phyloP scores from a whole-genome alignment of 2,113 vertebrate species.

The Saguinus midas region DNA sequence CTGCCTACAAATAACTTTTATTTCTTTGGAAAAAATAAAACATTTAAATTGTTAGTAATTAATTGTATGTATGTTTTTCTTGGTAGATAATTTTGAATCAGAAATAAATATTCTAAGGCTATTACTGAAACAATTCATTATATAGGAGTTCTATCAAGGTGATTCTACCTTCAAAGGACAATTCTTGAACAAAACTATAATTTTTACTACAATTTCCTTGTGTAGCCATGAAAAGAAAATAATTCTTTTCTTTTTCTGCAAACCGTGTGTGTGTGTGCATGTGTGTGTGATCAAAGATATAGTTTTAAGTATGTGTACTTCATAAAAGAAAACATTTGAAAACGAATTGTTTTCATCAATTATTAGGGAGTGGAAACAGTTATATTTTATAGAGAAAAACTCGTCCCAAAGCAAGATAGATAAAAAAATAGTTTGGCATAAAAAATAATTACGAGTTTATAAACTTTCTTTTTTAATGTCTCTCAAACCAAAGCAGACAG shows the following conservation, averaged over 20 bases:
- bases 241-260: not conserved
- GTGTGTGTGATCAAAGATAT: not conserved
- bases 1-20: not conserved
- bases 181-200: not conserved
- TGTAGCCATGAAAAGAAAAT: not conserved
- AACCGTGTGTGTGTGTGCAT: not conserved
- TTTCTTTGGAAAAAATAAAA: not conserved
- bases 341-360: not conserved
- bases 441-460: not conserved
- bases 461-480: not conserved
- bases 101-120: slow-evolving; percentile 45
- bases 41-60: not conserved
- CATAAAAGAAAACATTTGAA: not conserved
- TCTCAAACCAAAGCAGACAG: not conserved
- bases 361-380: not conserved
- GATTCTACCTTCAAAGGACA: not conserved
- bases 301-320: not conserved
- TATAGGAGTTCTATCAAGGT: not conserved
- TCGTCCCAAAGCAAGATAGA: not conserved
- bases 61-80: not conserved
- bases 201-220: not conserved
- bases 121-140: not conserved
- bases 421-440: not conserved
- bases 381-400: not conserved
- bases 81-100: not conserved